These are phyloP conservation scores for Congeria kusceri DNA, from an alignment of 2,888 invertebrate genomes.

Conservation along the genomic window DNA sequence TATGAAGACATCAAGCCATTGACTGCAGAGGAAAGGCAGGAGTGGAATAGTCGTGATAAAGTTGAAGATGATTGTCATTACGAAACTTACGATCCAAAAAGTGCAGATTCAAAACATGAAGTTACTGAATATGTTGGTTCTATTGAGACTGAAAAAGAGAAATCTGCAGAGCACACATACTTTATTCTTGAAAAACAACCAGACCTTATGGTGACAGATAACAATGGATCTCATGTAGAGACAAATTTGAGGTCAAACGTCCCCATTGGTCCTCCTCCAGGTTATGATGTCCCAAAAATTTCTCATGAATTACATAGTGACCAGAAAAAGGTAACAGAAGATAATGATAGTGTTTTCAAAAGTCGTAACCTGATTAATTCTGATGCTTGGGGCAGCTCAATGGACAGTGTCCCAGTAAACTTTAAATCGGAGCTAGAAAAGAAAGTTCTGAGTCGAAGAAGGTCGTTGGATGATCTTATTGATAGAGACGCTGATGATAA, in stretches of 20 bases:
- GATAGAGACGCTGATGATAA: slow-evolving; percentile 46
- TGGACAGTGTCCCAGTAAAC: too few species aligned
- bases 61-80: not conserved
- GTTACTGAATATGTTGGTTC: slow-evolving; percentile 8
- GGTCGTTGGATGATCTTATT: slow-evolving; percentile 35
- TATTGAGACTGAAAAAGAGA: slow-evolving; percentile 2
- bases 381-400: too few species aligned
- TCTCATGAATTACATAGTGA: too few species aligned
- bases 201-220: not conserved
- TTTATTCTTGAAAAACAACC: slow-evolving; percentile 49
- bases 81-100: not conserved
- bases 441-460: slow-evolving; percentile 35
- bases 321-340: too few species aligned
- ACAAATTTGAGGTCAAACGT: too few species aligned
- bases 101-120: not conserved
- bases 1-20: slow-evolving; percentile 41
- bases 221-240: too few species aligned
- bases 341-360: too few species aligned
- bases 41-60: too few species aligned
- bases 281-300: too few species aligned
- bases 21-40: too few species aligned
- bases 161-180: slow-evolving; percentile 49
- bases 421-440: slow-evolving; percentile 36
- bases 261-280: too few species aligned
- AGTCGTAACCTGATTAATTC: too few species aligned